phyloP scores from a whole-genome alignment of 1,140 invertebrate species.

The Tetramorium parvispinum region DNA sequence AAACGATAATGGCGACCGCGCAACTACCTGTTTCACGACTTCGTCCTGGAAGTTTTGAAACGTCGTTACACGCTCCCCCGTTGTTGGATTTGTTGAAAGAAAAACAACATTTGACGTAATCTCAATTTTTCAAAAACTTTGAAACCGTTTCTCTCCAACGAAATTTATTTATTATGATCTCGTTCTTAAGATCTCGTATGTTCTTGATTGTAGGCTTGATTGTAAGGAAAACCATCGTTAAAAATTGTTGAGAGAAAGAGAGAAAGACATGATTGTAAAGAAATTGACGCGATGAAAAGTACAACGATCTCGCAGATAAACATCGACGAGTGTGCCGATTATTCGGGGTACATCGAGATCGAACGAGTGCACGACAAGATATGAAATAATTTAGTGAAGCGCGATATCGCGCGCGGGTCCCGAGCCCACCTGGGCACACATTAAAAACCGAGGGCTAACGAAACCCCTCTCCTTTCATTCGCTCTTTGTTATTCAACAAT shows the following conservation, averaged over 20 bases:
- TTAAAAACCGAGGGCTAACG: conserved; percentile 49
- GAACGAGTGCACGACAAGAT: conserved; percentile 63
- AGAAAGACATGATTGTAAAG: neutral
- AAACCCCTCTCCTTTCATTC: conserved; percentile 48
- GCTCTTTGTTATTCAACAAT: conserved; percentile 73
- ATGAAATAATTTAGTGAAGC: conserved; percentile 79
- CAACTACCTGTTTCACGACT: neutral
- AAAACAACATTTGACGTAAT: neutral
- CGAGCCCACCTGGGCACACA: conserved; percentile 79
- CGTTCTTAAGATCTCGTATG: neutral
- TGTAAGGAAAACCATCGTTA: neutral
- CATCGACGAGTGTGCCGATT: conserved; percentile 16
- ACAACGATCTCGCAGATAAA: conserved; percentile 49
- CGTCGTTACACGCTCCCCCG: neutral
- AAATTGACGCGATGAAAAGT: neutral
- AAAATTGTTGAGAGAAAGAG: neutral
- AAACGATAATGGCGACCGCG: conserved; percentile 29
- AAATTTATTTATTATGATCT: neutral
- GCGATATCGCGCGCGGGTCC: conserved; percentile 59
- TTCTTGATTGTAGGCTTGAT: neutral
- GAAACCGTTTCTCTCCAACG: neutral
- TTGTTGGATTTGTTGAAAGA: neutral
- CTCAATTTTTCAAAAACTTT: neutral
- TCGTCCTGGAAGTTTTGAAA: neutral
- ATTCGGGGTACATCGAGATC: neutral